Base-by-base conservation (phyloP, 2,888 invertebrate genomes). In the Cephus pygmeus region DNA sequence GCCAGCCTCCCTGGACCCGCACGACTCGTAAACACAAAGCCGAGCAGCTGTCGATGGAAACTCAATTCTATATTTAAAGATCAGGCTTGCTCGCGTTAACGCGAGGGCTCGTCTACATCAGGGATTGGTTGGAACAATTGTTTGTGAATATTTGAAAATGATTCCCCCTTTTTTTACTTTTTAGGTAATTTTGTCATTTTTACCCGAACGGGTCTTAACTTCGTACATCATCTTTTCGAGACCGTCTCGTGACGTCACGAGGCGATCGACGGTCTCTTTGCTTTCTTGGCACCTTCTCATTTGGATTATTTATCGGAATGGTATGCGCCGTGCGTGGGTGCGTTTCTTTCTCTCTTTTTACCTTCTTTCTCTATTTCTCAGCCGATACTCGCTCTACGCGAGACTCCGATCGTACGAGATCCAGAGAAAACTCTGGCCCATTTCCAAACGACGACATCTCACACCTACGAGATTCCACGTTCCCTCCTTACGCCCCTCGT, bases 291-390 rank as follows among this genome's bases (percentile, higher is more conserved):
- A 83, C 78, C 73, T 69, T 68, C 74, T 74, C 79, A 76, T 81
- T 89, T 90, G 87, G 89, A 91, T 91, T 91, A 91, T 91, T 91
- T 90, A 91, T 91, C 89, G 89, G 87, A 84, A 90, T 85, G 91
- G 90, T 90, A 90, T 90, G 90, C 87, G 87, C 85, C 83, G 87
- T 88, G 88, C 88, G 90, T 91, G 86, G 91, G 91, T 84, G 88
- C 12, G 79, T 23, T 34, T 76, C 82, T 76, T 80, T 75, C 73
- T 69, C 75, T 78, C 76, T 79, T 73, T 79, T 69, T 73, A 73
- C 76, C 75, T 78, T 77, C 76, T 79, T 79, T 76, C 79, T 83
- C 75, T 74, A 40, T 75, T 68, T 82, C 23, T 56, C 23, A 56
- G 56, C 23, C 56, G 56, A 56, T 56, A 56, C 9, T 56, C 23